Evolutionary conservation across 2,797 vertebrate species (phyloP), one percentile per base, ranked within the genome.

Genomic region (Nyctalus aviator): DNA sequence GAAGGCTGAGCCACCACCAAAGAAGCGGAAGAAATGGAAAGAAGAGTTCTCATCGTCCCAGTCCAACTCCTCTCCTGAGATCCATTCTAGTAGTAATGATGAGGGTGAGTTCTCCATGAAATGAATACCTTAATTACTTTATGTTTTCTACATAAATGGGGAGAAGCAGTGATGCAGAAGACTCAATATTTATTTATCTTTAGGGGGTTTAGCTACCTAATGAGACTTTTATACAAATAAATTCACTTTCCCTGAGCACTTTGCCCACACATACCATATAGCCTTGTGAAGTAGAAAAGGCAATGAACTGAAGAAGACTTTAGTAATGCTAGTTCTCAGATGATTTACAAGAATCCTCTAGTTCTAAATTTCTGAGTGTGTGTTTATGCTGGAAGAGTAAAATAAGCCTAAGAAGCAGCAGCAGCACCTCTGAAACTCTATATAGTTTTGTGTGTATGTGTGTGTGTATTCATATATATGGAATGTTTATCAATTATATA

Each of bases 1-100:
- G 78, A 99, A 99, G 97, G 99, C 99, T 88, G 99, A 99, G 97
- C 99, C 99, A 30, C 99, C 99, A 50, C 99, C 99, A 94, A 99
- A 99, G 98, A 99, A 99, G 98, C 99, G 99, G 97, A 99, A 98
- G 98, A 99, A 99, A 92, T 99, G 99, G 99, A 99, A 99, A 97
- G 99, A 99, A 97, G 99, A 99, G 94, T 99, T 99, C 96, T 99
- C 99, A 2, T 98, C 99, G 37, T 98, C 99, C 25, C 98, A 98
- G 7, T 99, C 99, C 0, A 99, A 98, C 88, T 99, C 99, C 82
- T 99, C 99, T 90, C 99, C 98, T 64, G 99, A 99, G 95, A 98
- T 99, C 89, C 99, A 98, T 76, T 96, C 92, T 79, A 95, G 72
- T 82, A 95, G 91, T 72, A 99, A 98, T 84, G 98, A 99, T 68